Evolutionary conservation across 2,113 vertebrate genomes (phyloP).

Genomic region (Ciconia maguari): DNA sequence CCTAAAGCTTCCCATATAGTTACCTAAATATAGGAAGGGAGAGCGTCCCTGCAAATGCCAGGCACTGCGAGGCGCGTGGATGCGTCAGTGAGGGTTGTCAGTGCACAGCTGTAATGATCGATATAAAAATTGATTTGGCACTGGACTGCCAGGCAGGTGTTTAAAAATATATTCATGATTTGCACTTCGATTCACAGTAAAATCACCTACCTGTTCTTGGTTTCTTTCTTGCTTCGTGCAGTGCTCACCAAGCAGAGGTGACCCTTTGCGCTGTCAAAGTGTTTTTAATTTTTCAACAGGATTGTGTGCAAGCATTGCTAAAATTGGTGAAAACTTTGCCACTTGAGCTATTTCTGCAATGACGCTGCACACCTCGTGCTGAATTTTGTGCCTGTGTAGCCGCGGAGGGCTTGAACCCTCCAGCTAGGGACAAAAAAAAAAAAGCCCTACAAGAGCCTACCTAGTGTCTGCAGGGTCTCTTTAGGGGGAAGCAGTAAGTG

Average conservation of each 20-base stretch:
- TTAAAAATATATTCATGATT: background rate
- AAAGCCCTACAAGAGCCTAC: fast-evolving
- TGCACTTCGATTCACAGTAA: background rate
- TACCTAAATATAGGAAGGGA: background rate
- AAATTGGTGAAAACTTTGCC: background rate
- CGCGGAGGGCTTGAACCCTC: background rate
- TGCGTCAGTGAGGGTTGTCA: background rate
- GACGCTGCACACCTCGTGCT: fast-evolving
- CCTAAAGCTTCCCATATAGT: background rate
- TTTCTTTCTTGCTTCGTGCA: background rate
- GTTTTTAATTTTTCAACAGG: background rate
- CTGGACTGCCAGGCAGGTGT: background rate
- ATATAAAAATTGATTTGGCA: background rate
- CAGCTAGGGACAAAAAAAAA: background rate
- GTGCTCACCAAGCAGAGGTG: background rate
- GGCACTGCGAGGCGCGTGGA: background rate
- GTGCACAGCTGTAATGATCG: background rate
- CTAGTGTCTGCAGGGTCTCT: background rate
- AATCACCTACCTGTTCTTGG: background rate
- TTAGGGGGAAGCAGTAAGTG: background rate
- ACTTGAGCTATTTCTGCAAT: background rate
- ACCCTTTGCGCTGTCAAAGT: background rate
- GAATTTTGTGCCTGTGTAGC: background rate
- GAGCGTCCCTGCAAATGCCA: background rate
- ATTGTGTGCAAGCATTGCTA: background rate